Evolutionary conservation across 30 jellyfish, hydroid and myxozoan species (phyloP).

Genomic region (Aurelia sp.): DNA sequence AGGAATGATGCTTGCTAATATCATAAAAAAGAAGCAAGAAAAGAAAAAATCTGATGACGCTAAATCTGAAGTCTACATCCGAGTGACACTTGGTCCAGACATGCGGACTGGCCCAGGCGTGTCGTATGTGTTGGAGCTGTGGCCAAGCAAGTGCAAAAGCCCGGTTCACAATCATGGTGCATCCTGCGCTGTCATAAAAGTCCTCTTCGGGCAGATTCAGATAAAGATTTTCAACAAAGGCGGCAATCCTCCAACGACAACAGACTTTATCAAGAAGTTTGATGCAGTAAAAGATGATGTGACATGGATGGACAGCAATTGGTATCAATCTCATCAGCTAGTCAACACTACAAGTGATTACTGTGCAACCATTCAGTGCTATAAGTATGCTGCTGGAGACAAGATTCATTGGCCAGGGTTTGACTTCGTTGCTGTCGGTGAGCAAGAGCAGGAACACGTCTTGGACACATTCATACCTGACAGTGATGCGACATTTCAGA

Average conservation of each 20-base stretch:
- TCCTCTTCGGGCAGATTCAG: conserved; percentile 18
- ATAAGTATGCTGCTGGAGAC: conserved; percentile 17
- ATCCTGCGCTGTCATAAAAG: conserved; percentile 41
- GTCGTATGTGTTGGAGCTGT: conserved; percentile 42
- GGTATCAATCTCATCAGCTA: conserved; percentile 55
- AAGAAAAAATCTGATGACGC: background rate
- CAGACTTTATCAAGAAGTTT: background rate
- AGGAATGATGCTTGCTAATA: no score
- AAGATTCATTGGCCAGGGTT: conserved; percentile 18
- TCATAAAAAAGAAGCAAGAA: no score
- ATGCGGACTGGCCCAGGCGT: conserved; percentile 37
- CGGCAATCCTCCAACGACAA: conserved; percentile 7
- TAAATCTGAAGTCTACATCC: background rate
- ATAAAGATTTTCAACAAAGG: conserved; percentile 17
- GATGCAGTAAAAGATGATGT: conserved; percentile 18
- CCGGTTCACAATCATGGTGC: conserved; percentile 60
- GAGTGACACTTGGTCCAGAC: conserved; percentile 50
- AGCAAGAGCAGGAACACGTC: no score
- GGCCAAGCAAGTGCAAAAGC: conserved; percentile 35
- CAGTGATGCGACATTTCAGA: background rate
- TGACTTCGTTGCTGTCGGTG: background rate
- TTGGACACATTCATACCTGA: no score
- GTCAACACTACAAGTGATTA: conserved; percentile 15
- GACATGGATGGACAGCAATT: conserved; percentile 40
- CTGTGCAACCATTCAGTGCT: conserved; percentile 58